Evolutionary conservation across 2,797 vertebrate genomes (phyloP), one percentile per base, ranked within the genome.

Genomic region (Eremophila alpestris): DNA sequence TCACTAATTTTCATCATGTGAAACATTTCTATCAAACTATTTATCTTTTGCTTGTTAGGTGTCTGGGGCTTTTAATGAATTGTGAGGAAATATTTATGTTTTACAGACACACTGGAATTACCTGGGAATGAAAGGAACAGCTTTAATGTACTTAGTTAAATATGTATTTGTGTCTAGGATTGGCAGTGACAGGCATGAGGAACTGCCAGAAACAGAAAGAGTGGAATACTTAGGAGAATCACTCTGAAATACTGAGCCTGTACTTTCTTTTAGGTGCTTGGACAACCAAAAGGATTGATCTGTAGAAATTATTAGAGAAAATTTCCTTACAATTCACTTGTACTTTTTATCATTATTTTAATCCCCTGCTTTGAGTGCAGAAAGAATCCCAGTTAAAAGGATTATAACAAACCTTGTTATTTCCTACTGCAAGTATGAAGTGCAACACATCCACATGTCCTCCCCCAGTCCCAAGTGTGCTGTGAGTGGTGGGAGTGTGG

Each of bases 401-500:
- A 48, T 59, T 43, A n/a, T 40, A 19, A 26, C 4, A 49, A 65
- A 51, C 36, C 27, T 67, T n/a, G 12, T 56, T 26, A 32, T 65
- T 34, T 52, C 63, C 23, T 52, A 9, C 6, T 65, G 16, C 8
- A 19, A 29, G 29, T 36, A 7, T 7, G 41, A 83, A 59, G 16
- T 27, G 13, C 48, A 74, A 2, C 14, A 60, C 26, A 83, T 81
- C n/a, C 23, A 4, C 23, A 13, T 78, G 56, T 74, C 48, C 32
- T 49, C 45, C 32, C 38, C 15, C 45, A 32, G 34, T 3, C 38
- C 40, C 4, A 19, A 27, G 23, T 6, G 14, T 22, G 27, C 27
- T 40, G 32, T 2, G 13, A 11, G 4, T 11, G 55, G 14, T 0
- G 3, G 32, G 60, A 17, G 2, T 17, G 26, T 29, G 65, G 46